Evolutionary conservation across 37 sponge, comb jelly and placozoan genomes (phyloP).

Genomic region (Diacarnus erythraeanus): DNA sequence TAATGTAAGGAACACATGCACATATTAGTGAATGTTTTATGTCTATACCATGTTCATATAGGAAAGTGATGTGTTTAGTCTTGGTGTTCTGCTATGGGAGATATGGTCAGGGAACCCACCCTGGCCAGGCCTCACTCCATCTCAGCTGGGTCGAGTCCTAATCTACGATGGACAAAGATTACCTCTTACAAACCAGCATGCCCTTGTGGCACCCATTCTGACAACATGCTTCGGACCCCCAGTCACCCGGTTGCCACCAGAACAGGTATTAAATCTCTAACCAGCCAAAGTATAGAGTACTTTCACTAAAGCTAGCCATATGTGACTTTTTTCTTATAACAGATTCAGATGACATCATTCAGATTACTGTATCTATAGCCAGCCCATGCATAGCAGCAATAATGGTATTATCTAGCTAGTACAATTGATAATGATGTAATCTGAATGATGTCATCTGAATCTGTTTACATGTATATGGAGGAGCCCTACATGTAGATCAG

Average conservation of each 20-base stretch:
- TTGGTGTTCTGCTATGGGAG: constrained; percentile 53
- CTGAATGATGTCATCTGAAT: no score
- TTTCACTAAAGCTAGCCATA: no score
- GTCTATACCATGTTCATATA: background rate
- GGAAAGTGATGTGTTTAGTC: constrained; percentile 46
- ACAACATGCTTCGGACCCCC: constrained; percentile 18
- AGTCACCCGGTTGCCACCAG: background rate
- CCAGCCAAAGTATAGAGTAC: no score
- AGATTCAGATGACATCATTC: no score
- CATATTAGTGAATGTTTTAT: background rate
- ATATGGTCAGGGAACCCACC: constrained; percentile 21
- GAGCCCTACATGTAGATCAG: no score
- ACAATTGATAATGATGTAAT: no score
- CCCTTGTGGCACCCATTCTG: constrained; percentile 24
- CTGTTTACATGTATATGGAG: no score
- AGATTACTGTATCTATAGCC: no score
- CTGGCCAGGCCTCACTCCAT: constrained; percentile 32
- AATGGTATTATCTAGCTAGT: no score
- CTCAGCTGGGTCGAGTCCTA: constrained; percentile 7
- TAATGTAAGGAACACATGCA: background rate
- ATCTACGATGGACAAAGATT: constrained; percentile 26
- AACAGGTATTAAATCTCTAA: background rate
- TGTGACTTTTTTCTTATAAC: no score
- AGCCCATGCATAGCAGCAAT: no score
- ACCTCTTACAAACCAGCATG: constrained; percentile 9